Conservation (phyloP, 2,113 vertebrate species). For the Cariama cristata region DNA sequence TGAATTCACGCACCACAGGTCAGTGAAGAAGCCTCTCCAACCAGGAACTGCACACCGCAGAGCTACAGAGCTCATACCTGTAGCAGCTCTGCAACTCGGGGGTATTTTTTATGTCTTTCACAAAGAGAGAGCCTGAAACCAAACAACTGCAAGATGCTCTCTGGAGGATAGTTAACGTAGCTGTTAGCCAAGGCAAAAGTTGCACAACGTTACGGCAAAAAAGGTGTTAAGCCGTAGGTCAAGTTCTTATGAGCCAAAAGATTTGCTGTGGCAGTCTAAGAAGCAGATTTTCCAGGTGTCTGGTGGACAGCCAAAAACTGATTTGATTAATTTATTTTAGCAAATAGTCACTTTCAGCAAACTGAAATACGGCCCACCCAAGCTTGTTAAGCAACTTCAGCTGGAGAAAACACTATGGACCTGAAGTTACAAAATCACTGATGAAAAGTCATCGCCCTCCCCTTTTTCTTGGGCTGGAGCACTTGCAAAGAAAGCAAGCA, state of each 20-base stretch:
- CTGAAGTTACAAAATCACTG: background rate
- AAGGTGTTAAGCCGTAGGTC: background rate
- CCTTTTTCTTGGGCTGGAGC: background rate
- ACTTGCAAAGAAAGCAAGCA: background rate
- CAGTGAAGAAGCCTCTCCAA: background rate
- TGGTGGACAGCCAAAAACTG: background rate
- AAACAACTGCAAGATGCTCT: background rate
- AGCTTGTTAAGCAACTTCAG: background rate
- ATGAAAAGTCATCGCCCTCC: background rate
- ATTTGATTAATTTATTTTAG: conserved; percentile 42
- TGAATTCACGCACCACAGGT: background rate
- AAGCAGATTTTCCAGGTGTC: conserved; percentile 9
- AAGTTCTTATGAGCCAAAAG: background rate
- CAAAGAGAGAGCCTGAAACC: background rate
- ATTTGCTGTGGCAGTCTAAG: background rate
- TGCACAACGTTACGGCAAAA: background rate
- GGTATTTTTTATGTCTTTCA: background rate
- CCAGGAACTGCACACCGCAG: background rate
- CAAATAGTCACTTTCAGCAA: conserved; percentile 32
- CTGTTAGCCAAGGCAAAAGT: background rate
- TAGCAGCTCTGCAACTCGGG: background rate
- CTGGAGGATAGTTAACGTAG: background rate
- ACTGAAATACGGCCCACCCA: background rate
- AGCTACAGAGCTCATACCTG: background rate
- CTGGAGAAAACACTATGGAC: background rate